Evolutionary conservation across 2,113 vertebrate species (phyloP).

Genomic region (Pluvianellus socialis): DNA sequence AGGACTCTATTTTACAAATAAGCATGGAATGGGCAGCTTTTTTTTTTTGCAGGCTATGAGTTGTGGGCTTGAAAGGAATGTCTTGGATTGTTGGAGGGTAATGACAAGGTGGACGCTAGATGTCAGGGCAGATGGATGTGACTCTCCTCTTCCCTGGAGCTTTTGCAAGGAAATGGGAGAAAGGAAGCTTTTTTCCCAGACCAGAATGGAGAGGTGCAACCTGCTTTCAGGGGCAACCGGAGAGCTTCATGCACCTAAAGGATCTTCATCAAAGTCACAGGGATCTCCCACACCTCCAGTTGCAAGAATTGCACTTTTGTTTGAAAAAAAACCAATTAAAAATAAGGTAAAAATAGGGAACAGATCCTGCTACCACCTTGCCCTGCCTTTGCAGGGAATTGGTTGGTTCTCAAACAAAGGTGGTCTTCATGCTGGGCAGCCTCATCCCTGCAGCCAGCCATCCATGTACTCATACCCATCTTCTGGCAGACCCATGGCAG

Average conservation of each 20-base stretch:
- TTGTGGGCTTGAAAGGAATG: not conserved
- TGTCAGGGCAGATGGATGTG: not conserved
- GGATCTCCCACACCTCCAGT: not conserved
- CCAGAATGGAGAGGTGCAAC: not conserved
- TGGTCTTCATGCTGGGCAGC: not conserved
- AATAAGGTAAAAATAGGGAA: not conserved
- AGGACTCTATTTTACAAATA: not conserved
- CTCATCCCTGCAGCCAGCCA: not conserved
- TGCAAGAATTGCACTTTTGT: not conserved
- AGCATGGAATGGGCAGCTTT: not conserved
- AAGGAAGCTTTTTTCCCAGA: not conserved
- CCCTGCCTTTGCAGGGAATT: not conserved
- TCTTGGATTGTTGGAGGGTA: not conserved
- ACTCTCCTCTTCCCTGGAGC: not conserved
- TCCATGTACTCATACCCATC: not conserved
- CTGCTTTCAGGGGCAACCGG: not conserved
- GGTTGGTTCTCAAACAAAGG: not conserved
- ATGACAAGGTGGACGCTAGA: not conserved
- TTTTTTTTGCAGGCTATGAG: not conserved
- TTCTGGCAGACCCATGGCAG: not conserved
- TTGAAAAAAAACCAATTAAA: not conserved
- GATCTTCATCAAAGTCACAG: not conserved
- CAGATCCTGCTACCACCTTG: not conserved
- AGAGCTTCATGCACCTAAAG: not conserved
- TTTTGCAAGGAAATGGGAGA: not conserved